Evolutionary conservation across 2,888 invertebrate genomes (phyloP).

Genomic region (Colostygia pectinataria): DNA sequence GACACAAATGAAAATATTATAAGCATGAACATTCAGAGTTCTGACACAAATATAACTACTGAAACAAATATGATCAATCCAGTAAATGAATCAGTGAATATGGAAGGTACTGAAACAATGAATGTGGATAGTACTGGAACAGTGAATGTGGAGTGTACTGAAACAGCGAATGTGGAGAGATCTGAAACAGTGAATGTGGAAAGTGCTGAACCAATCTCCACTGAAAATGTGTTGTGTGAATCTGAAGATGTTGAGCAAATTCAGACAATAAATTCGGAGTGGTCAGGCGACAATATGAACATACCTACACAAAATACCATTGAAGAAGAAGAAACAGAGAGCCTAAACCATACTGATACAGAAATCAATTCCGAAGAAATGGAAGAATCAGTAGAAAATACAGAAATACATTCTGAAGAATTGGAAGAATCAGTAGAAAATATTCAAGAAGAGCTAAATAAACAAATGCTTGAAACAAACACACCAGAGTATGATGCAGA

Average conservation of each 20-base stretch:
- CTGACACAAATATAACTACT: slow-evolving; percentile 6
- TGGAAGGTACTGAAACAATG: no score
- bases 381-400: slow-evolving; percentile 70
- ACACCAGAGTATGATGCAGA: slow-evolving; percentile 25
- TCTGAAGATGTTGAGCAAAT: slow-evolving; percentile 42
- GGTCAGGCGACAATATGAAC: slow-evolving; percentile 69
- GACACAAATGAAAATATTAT: slow-evolving; percentile 16
- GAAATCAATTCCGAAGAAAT: slow-evolving; percentile 47
- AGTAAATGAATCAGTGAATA: no score
- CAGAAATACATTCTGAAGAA: slow-evolving; percentile 44
- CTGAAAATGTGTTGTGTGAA: not conserved
- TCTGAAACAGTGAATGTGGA: not conserved
- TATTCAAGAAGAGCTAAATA: slow-evolving; percentile 74
- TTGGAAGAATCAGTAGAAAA: slow-evolving; percentile 76
- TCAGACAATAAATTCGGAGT: slow-evolving; percentile 60
- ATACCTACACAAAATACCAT: slow-evolving; percentile 25
- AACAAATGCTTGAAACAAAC: slow-evolving; percentile 42
- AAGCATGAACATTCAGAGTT: slow-evolving; percentile 1
- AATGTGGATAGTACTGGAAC: slow-evolving; percentile 1
- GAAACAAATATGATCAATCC: slow-evolving; percentile 5
- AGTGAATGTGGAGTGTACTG: no score
- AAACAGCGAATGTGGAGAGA: not conserved
- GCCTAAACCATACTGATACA: slow-evolving; percentile 14
- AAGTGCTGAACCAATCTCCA: not conserved
- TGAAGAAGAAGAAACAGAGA: slow-evolving; percentile 13